Percentiles rank a stretch among this genome's conserved stretches.
Conservation (phyloP, 2,113 vertebrate species). For the Gymnarchus niloticus region DNA sequence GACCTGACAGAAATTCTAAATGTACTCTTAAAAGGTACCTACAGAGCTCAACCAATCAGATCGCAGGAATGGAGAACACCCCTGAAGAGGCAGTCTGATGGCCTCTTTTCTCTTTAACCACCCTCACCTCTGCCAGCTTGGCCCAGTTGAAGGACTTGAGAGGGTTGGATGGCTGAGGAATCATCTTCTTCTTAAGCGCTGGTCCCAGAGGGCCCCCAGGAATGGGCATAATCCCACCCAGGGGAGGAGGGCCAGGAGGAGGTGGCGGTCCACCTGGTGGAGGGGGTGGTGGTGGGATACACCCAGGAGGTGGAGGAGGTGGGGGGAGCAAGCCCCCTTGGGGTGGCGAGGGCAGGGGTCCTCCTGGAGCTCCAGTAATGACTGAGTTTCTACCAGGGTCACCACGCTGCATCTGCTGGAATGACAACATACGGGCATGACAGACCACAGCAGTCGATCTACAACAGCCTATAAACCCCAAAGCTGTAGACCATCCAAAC, state of each 20-base stretch:
- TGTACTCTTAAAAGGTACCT: no score
- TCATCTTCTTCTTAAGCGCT: slow-evolving; percentile 82
- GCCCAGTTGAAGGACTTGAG: slow-evolving; percentile 99
- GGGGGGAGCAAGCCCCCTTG: slow-evolving; percentile 55
- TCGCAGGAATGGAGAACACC: neutral
- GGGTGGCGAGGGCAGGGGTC: slow-evolving; percentile 57
- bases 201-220: slow-evolving; percentile 77
- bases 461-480: neutral
- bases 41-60: neutral
- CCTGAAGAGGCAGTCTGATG: neutral
- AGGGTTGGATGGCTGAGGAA: slow-evolving; percentile 83
- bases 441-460: neutral
- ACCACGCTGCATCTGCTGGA: slow-evolving; percentile 70
- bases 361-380: slow-evolving; percentile 70
- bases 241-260: slow-evolving; percentile 69
- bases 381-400: slow-evolving; percentile 73
- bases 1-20: neutral
- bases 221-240: slow-evolving; percentile 72
- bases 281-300: slow-evolving; percentile 67
- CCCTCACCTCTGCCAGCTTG: slow-evolving; percentile 86
- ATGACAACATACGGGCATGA: slow-evolving; percentile 4
- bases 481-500: neutral
- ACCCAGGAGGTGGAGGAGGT: slow-evolving; percentile 56
- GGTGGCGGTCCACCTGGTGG: slow-evolving; percentile 80
- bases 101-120: no score